Conservation (phyloP, 2,113 vertebrate species). For the Melierax canorus region DNA sequence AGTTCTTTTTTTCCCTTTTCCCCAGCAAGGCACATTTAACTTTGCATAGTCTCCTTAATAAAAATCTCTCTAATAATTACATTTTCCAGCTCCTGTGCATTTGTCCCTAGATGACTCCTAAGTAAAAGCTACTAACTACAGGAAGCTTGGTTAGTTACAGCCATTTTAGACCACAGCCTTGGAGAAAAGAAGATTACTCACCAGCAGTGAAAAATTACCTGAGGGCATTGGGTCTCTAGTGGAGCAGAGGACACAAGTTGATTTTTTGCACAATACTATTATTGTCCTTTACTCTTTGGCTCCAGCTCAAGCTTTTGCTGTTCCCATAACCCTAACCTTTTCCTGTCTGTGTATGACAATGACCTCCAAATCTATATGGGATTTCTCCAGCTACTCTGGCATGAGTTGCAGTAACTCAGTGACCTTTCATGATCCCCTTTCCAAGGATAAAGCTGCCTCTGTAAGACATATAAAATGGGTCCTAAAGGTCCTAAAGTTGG, state of each 20-base stretch:
- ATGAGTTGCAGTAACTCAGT: background rate
- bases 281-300: background rate
- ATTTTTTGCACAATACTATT: background rate
- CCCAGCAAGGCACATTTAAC: background rate
- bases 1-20: background rate
- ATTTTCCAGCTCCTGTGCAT: background rate
- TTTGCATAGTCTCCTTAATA: background rate
- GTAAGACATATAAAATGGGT: background rate
- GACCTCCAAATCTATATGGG: fast-evolving
- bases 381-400: background rate
- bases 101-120: constrained; percentile 4
- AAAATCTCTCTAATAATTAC: constrained; percentile 34
- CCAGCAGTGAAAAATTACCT: background rate
- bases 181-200: background rate
- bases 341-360: background rate
- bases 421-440: background rate
- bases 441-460: background rate
- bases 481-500: background rate
- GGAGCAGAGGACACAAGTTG: fast-evolving
- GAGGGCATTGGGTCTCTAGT: background rate
- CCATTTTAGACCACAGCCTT: background rate
- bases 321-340: background rate
- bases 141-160: background rate
- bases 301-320: background rate
- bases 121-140: background rate